Evolutionary conservation across 2,113 vertebrate genomes (phyloP).

Genomic region (Anser brachyrhynchus): DNA sequence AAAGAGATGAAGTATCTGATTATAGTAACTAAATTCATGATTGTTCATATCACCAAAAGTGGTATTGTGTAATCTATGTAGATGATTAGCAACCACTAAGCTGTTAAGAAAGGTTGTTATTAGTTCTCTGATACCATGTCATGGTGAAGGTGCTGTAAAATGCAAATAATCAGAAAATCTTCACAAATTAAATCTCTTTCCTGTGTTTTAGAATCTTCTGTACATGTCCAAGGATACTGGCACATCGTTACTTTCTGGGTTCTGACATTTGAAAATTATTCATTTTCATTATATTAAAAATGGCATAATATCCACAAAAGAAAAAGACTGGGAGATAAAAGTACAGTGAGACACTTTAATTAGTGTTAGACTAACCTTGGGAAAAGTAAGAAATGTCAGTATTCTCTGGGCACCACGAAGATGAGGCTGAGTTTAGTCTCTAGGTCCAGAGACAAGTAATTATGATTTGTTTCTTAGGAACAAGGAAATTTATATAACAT

Average conservation of each 20-base stretch:
- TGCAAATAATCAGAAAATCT: not conserved
- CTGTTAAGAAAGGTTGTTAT: not conserved
- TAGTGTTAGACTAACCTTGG: conserved; percentile 27
- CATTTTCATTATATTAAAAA: not conserved
- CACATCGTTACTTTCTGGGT: not conserved
- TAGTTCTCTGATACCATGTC: not conserved
- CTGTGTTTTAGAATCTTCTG: not conserved
- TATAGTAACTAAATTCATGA: not conserved
- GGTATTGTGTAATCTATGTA: not conserved
- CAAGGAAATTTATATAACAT: not conserved
- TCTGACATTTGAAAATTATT: not conserved
- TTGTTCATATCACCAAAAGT: not conserved
- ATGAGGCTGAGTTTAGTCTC: not conserved
- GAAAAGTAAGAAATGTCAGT: not conserved
- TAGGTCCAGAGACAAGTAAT: not conserved
- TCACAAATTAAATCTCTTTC: not conserved
- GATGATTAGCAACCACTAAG: conserved; percentile 9
- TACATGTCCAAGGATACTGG: not conserved
- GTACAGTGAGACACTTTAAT: not conserved
- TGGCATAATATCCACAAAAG: not conserved
- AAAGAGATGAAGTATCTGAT: not conserved
- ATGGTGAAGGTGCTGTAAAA: not conserved
- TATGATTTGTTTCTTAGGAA: not conserved
- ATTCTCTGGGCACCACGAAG: not conserved
- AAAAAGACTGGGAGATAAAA: not conserved